Evolutionary conservation across 2,797 vertebrate genomes (phyloP), one percentile per base, ranked within the genome.

Genomic region (Parotocinclus haroldoi): DNA sequence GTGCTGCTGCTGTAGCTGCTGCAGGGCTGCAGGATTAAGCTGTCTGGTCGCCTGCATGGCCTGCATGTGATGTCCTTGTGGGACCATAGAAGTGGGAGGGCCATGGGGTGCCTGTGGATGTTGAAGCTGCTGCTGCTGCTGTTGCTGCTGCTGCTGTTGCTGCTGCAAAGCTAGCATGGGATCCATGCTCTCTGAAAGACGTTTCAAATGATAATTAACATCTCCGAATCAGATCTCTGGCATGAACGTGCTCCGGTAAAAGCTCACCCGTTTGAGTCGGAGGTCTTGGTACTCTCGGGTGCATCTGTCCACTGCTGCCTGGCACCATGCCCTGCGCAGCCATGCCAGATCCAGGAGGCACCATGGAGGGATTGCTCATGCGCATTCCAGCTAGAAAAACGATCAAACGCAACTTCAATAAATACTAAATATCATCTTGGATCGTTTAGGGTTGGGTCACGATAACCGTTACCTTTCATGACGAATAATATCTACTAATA

Each of bases 41-140:
- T 92, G 94, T 79, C 96, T 91, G 70, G 89, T 94, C 52, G 87
- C 85, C 80, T 96, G 89, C 82, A 95, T 83, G 78, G 90, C 82
- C 79, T 95, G 96, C 87, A 98, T 91, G 85, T 95, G 94, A 83
- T 97, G 96, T 40, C 93, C 90, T 67, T 95, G 95, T 72, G 93
- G 87, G 69, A 88, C 88, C 87, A 98, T 87, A 68, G 92, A 87
- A 27, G 78, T 48, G 74, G 90, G 91, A 54, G 94, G 85, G 57
- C 89, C 91, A 76, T 96, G 96, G 68, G 88, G 91, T 50, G 81
- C 70, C 77, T 90, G 90, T 65, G 85, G 87, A 66, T 90, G 89
- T 42, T 89, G 91, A 71, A 89, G 85, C 52, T 89, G 89, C 64
- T 89, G 87, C 19, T 90, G 90, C 60, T 81, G 78, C 55, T 80